phyloP scores from a whole-genome alignment of 1,140 invertebrate genomes.

The Drosophila santomea region DNA sequence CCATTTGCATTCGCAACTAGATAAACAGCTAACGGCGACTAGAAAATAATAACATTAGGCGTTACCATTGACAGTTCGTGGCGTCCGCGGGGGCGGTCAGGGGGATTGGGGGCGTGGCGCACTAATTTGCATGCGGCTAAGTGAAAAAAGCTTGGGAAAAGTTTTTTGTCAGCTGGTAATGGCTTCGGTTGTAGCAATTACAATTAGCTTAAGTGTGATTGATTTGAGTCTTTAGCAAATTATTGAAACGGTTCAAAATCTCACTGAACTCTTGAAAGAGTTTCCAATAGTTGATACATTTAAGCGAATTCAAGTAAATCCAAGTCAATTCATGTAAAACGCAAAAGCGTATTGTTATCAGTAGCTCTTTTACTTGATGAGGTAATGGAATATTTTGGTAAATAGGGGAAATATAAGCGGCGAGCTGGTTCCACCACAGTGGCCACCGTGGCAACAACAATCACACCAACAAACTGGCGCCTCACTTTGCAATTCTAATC shows the following conservation, averaged over 20 bases:
- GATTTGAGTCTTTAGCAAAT: background rate
- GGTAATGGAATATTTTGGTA: background rate
- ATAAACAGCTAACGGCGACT: conserved; percentile 43
- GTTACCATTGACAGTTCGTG: conserved; percentile 64
- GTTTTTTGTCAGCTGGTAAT: conserved; percentile 38
- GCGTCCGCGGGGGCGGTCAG: background rate
- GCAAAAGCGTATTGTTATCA: background rate
- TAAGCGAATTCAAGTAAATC: background rate
- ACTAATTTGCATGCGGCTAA: conserved; percentile 53
- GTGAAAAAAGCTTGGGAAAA: conserved; percentile 53
- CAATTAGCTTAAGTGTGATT: conserved; percentile 14
- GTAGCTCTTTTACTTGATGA: background rate
- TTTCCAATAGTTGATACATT: background rate
- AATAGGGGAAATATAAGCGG: conserved; percentile 32
- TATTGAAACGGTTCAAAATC: background rate
- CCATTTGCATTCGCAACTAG: conserved; percentile 47
- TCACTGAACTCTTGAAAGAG: background rate
- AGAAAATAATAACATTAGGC: conserved; percentile 66
- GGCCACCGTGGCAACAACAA: conserved; percentile 13
- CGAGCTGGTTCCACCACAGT: conserved; percentile 50
- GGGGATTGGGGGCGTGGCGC: conserved; percentile 7
- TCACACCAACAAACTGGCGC: conserved; percentile 29
- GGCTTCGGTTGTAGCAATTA: conserved; percentile 19
- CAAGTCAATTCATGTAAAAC: background rate
- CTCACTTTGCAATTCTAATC: conserved; percentile 68